Conservation (phyloP, 2,888 invertebrate species). For the Lasius platythorax region DNA sequence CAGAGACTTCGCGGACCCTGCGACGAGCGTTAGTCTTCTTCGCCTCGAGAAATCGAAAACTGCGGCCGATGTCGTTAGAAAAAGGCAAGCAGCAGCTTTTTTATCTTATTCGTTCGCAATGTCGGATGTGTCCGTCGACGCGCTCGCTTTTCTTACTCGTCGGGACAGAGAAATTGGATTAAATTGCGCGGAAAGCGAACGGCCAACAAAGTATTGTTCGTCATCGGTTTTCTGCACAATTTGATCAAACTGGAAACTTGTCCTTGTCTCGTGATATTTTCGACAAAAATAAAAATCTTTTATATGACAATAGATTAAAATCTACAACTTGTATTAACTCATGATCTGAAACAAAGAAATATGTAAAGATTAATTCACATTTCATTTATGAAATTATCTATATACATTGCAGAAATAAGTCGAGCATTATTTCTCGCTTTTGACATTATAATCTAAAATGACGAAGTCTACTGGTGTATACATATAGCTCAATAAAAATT, state of each 20-base stretch:
- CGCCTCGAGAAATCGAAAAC: constrained; percentile 83
- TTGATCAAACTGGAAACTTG: constrained; percentile 44
- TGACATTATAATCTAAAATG: background rate
- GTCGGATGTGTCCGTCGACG: constrained; percentile 90
- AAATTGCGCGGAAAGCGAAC: constrained; percentile 35
- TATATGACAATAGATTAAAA: constrained; percentile 25
- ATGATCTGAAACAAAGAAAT: background rate
- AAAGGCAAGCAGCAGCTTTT: constrained; percentile 83
- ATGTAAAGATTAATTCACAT: background rate
- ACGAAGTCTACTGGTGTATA: background rate
- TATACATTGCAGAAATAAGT: background rate
- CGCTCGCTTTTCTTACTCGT: constrained; percentile 86
- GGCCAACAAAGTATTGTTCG: constrained; percentile 41
- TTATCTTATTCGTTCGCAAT: constrained; percentile 68
- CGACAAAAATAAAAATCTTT: background rate
- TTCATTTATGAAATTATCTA: background rate
- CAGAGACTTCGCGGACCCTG: constrained; percentile 84
- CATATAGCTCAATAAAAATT: background rate
- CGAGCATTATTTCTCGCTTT: background rate
- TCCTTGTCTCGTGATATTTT: constrained; percentile 1
- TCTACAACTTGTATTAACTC: background rate
- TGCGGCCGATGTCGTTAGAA: constrained; percentile 78
- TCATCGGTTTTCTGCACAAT: constrained; percentile 37
- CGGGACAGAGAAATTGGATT: constrained; percentile 69
- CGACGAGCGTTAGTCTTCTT: constrained; percentile 84